phyloP scores from a whole-genome alignment of 2,888 invertebrate species.

The Drosophila histrio region DNA sequence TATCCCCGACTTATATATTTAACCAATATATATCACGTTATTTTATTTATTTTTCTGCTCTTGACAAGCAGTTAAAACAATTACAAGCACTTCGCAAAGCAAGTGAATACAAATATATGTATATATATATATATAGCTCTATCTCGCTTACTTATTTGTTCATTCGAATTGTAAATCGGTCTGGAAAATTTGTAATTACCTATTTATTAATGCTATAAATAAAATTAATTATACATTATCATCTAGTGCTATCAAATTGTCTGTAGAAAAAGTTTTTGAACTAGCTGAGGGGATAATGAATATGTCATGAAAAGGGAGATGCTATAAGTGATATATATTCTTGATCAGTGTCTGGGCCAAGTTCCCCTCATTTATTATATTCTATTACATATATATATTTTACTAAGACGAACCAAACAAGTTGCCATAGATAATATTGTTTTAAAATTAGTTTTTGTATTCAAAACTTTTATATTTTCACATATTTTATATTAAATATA shows the following conservation, averaged over 20 bases:
- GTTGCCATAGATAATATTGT: no score
- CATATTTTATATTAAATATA: no score
- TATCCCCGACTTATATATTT: constrained; percentile 2
- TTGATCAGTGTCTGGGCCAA: no score
- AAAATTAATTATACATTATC: background rate
- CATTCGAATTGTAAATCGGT: background rate
- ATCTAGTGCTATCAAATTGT: background rate
- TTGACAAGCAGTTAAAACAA: constrained; percentile 10
- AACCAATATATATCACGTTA: background rate
- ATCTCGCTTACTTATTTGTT: background rate
- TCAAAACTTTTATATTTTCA: no score
- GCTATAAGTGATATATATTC: no score
- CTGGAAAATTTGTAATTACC: background rate
- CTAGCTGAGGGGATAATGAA: background rate
- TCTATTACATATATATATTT: no score
- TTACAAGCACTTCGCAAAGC: constrained; percentile 7
- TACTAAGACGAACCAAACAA: no score
- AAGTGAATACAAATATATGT: background rate
- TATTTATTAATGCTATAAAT: constrained; percentile 4
- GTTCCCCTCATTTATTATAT: no score
- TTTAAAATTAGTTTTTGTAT: no score
- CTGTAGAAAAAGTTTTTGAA: background rate
- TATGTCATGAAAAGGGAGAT: background rate
- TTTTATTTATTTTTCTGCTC: background rate
- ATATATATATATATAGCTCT: background rate